Evolutionary conservation across 2,113 vertebrate genomes (phyloP), one percentile per base, ranked within the genome.

Genomic region (Sitta europaea): DNA sequence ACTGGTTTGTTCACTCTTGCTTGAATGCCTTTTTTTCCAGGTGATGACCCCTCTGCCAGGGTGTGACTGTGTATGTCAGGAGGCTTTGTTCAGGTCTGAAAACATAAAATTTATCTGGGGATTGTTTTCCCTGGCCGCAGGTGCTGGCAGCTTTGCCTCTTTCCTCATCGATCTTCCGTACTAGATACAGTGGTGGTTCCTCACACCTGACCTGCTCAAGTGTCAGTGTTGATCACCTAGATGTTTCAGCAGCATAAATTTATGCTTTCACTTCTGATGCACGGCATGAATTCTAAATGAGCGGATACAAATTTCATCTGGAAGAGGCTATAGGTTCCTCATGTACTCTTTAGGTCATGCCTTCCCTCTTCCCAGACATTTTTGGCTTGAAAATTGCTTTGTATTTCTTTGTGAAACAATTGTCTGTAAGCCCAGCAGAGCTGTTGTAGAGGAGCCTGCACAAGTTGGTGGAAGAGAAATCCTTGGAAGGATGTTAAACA

Each of bases 131-230:
- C 12, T 27, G 36, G 42, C 55, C 36, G 43, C 29, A 73, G 55
- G 71, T 43, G 21, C 29, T 57, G 18, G 16, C 35, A 86, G 21
- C 33, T 78, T 53, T 53, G 18, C 22, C 51, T 54, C 28, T 38
- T 59, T 10, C 36, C 18, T 35, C 22, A 25, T 19, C 7, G 8
- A 10, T 28, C 24, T 81, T 47, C 51, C 31, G 4, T 9, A 12
- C 12, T 2, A 13, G 31, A 12, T 8, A 3, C 40, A 10, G 36
- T 1, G 1, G 9, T 29, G 47, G 5, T 28, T 28, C 17, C 51
- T 81, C 65, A 8, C 31, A 33, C 8, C 14, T 54, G 24, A 23
- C 28, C 68, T 77, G 54, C 50, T 76, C 38, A 36, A 7, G 28
- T n/a, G 33, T 31, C 33, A 28, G 14, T 27, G 18, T 7, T 43